A percentile compares a stretch with the other conserved stretches of the same genome.
Conservation (phyloP, 2,797 vertebrate species). For the Yasuhikotakia modesta region DNA sequence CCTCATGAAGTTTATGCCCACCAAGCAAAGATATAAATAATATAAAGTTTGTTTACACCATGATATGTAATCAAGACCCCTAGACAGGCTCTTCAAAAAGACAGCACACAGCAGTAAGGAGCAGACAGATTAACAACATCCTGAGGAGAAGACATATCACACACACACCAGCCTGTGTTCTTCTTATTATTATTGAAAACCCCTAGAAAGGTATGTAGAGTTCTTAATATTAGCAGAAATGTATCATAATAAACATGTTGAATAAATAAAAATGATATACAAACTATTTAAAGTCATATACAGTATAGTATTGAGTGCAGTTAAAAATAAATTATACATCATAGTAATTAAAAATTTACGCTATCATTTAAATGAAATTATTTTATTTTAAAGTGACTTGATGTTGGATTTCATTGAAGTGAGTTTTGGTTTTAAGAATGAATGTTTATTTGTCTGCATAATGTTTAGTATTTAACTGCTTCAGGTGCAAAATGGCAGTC, state of each 20-base stretch:
- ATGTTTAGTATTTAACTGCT: not conserved
- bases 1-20: conserved; percentile 25
- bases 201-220: conserved; percentile 39
- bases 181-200: not conserved
- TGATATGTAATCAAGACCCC: conserved; percentile 38
- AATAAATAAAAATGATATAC: not conserved
- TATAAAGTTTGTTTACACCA: conserved; percentile 47
- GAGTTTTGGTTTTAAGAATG: not conserved
- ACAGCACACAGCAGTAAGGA: not conserved
- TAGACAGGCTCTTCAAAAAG: conserved; percentile 29
- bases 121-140: not conserved
- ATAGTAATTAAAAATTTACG: no score
- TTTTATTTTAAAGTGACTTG: no score
- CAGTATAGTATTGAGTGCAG: no score
- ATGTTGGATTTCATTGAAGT: no score
- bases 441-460: not conserved
- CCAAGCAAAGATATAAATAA: conserved; percentile 45
- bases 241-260: not conserved
- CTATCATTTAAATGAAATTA: no score
- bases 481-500: conserved; percentile 43
- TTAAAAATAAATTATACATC: no score
- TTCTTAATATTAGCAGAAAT: not conserved
- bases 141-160: not conserved
- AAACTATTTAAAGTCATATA: no score
- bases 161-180: not conserved